A percentile compares a stretch with the other conserved stretches of the same genome.
phyloP scores from a whole-genome alignment of 2,113 vertebrate species.

The Hippocampus abdominalis region DNA sequence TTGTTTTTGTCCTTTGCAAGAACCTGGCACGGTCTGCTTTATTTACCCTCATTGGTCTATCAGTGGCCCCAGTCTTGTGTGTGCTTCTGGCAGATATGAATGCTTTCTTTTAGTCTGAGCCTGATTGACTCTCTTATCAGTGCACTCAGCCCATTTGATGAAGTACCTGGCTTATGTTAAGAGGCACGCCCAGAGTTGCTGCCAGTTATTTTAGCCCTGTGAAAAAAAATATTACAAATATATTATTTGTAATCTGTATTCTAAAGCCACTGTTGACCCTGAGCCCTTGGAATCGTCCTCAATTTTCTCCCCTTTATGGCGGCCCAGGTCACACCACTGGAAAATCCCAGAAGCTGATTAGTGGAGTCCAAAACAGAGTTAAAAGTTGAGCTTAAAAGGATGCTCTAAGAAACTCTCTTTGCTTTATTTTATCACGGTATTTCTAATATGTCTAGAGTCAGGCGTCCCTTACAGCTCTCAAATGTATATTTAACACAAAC shows the following conservation, averaged over 20 bases:
- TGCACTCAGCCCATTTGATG: slow-evolving; percentile 31
- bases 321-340: background rate
- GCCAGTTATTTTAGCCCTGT: slow-evolving; percentile 6
- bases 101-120: slow-evolving; percentile 30
- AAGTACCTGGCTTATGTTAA: slow-evolving; percentile 24
- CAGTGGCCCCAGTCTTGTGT: slow-evolving; percentile 26
- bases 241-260: too few relatives aligned
- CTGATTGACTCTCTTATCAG: slow-evolving; percentile 36
- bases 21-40: slow-evolving; percentile 32
- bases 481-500: background rate
- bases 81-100: slow-evolving; percentile 38
- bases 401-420: background rate
- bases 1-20: background rate
- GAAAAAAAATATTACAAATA: background rate
- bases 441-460: background rate
- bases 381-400: slow-evolving; percentile 4
- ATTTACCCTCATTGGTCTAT: slow-evolving; percentile 20
- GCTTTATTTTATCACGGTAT: background rate
- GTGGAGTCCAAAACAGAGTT: slow-evolving; percentile 22
- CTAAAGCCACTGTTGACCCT: background rate
- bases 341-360: background rate
- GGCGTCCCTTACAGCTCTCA: background rate
- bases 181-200: background rate
- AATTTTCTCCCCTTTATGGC: background rate
- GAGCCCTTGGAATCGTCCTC: background rate